Evolutionary conservation across 2,888 invertebrate genomes (phyloP), one percentile per base, ranked within the genome.

Genomic region (Trissolcus brochymenae): DNA sequence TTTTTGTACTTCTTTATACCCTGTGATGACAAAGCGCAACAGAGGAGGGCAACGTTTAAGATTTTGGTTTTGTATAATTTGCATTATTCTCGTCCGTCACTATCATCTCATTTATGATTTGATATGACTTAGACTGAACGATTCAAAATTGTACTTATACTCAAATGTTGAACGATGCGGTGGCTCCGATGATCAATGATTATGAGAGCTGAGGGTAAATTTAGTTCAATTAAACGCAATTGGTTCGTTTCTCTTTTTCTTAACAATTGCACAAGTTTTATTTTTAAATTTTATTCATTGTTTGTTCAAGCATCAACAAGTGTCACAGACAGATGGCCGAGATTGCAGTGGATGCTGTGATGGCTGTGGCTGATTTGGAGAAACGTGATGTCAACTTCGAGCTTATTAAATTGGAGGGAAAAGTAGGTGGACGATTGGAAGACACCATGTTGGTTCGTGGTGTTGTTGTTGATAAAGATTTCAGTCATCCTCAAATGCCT

Each of bases 401-500:
- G 90, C 91, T 99, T 83, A 99, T 99, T 88, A 99, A 99, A 90
- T 95, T 99, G 71, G 98, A 98, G 88, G 97, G 97, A 17, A 99
- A 99, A 91, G 98, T 94, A 57, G 99, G 99, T 16, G 99, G 99
- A 2, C 94, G 95, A 75, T 93, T 99, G 90, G 99, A 99, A 89
- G 99, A 99, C 89, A 97, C 99, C 0, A 93, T 96, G 91, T 91
- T 99, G 73, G 98, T 99, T 16, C 95, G 95, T 82, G 99, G 99
- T 70, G 99, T 99, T 0, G 95, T 99, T 76, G 93, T 99, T 13
- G 99, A 99, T 89, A 99, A 99, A 91, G 98, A 98, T 80, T 97
- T 99, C 93, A 98, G 98, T 84, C 99, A 99, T 91, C 97, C 99
- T 43, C 99, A 99, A 91, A 99, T 99, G 99, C 99, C 99, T 0